A percentile compares a stretch with the other conserved stretches of the same genome.
Conservation (phyloP, 2,888 invertebrate species). For the Leptinotarsa rubiginosa region DNA sequence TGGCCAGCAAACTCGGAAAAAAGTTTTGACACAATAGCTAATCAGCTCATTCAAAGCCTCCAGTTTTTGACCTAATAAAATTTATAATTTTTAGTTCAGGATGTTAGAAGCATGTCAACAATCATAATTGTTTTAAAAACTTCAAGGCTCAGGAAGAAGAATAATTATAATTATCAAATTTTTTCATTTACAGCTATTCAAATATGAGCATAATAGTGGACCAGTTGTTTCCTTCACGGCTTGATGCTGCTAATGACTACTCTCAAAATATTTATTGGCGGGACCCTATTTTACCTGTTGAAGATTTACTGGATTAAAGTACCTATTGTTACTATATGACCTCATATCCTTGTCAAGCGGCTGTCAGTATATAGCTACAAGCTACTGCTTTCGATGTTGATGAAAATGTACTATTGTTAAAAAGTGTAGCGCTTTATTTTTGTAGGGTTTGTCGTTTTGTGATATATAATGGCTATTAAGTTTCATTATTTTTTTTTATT, state of each 20-base stretch:
- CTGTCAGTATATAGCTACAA: conserved; percentile 30
- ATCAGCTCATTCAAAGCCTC: too few relatives aligned
- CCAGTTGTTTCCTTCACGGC: conserved; percentile 91
- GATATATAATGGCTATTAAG: conserved; percentile 7
- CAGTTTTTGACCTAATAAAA: too few relatives aligned
- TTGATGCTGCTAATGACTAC: conserved; percentile 77
- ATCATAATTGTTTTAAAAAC: background rate
- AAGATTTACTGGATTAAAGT: conserved; percentile 56
- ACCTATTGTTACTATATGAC: conserved; percentile 14
- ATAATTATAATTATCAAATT: background rate
- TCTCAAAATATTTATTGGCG: conserved; percentile 95
- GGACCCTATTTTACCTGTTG: conserved; percentile 77
- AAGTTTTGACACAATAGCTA: too few relatives aligned
- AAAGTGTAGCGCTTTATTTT: conserved; percentile 18
- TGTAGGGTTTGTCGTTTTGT: conserved; percentile 13
- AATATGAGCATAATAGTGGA: conserved; percentile 95
- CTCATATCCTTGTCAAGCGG: conserved; percentile 29
- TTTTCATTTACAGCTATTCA: conserved; percentile 79
- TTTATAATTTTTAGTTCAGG: too few relatives aligned
- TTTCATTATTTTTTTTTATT: background rate
- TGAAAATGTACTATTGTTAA: conserved; percentile 19
- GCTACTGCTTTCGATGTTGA: conserved; percentile 33
- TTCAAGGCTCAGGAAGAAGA: background rate
- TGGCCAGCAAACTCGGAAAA: too few relatives aligned
- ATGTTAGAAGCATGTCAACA: too few relatives aligned